Conservation (phyloP, 2,888 invertebrate genomes). For the Apantesis nais region DNA sequence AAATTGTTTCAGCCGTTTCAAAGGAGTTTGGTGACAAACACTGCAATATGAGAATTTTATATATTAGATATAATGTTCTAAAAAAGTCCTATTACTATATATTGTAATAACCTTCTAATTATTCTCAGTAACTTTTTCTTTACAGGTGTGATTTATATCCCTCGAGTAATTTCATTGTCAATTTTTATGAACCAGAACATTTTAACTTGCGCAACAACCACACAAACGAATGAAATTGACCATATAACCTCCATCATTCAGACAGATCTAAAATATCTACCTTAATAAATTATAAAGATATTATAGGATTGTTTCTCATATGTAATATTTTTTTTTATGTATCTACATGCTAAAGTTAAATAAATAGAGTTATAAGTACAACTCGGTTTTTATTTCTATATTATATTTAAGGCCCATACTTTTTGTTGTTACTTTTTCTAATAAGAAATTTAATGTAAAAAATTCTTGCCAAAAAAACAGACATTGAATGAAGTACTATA, state of each 20-base stretch:
- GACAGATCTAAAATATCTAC: neutral
- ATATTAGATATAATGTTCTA: no score
- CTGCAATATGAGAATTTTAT: no score
- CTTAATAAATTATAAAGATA: neutral
- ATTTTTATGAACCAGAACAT: constrained; percentile 3
- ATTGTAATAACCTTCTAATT: no score
- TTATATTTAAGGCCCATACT: neutral
- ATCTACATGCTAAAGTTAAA: no score
- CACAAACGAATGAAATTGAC: neutral
- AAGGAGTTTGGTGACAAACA: no score
- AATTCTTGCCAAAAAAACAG: neutral
- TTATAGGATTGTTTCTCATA: neutral
- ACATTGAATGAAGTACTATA: no score
- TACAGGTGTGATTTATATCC: neutral
- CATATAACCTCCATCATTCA: neutral
- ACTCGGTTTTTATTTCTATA: no score
- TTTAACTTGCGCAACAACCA: neutral
- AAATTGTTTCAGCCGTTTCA: no score
- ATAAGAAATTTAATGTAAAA: neutral
- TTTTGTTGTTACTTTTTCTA: neutral
- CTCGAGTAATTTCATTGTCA: neutral
- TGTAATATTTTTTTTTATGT: neutral
- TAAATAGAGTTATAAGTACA: no score
- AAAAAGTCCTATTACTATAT: no score
- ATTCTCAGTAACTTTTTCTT: no score